Percentiles rank a stretch among this genome's conserved stretches.
phyloP scores from a whole-genome alignment of 1,140 invertebrate species.

The Pogonognathellus flavescens region DNA sequence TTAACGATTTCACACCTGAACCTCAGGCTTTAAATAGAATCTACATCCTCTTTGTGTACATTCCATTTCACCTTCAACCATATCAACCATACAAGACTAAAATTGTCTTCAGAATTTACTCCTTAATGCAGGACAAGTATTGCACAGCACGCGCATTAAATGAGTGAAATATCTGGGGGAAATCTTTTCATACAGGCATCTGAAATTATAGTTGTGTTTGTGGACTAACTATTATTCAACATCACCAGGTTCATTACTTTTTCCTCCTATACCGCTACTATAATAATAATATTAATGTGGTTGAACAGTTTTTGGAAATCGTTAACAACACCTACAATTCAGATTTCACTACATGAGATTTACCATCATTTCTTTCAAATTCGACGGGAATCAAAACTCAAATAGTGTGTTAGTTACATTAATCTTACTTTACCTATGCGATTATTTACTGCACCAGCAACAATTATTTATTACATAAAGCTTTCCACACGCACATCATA shows the following conservation, averaged over 20 bases:
- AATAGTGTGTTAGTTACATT: not conserved
- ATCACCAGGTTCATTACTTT: constrained; percentile 20
- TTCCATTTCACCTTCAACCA: too few relatives aligned
- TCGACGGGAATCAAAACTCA: not conserved
- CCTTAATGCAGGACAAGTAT: constrained; percentile 3
- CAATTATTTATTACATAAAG: constrained; percentile 32
- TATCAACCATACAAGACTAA: not conserved
- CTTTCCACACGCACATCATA: not conserved
- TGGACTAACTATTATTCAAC: not conserved
- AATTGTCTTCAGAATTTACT: constrained; percentile 8
- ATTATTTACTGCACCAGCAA: constrained; percentile 29
- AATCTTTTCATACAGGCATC: not conserved
- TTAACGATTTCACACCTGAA: not conserved
- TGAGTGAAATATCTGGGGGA: constrained; percentile 11
- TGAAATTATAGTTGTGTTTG: constrained; percentile 18
- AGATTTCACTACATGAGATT: too few relatives aligned
- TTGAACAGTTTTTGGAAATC: constrained; percentile 1
- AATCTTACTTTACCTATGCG: constrained; percentile 4
- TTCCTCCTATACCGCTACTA: not conserved
- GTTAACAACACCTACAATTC: not conserved
- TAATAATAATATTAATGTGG: constrained; percentile 6
- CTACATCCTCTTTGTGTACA: not conserved
- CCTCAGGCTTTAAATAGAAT: not conserved
- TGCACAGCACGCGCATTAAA: constrained; percentile 22
- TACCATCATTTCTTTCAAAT: not conserved